Conservation (phyloP, 2,888 invertebrate species). For the Hirtodrosophila histrioides region DNA sequence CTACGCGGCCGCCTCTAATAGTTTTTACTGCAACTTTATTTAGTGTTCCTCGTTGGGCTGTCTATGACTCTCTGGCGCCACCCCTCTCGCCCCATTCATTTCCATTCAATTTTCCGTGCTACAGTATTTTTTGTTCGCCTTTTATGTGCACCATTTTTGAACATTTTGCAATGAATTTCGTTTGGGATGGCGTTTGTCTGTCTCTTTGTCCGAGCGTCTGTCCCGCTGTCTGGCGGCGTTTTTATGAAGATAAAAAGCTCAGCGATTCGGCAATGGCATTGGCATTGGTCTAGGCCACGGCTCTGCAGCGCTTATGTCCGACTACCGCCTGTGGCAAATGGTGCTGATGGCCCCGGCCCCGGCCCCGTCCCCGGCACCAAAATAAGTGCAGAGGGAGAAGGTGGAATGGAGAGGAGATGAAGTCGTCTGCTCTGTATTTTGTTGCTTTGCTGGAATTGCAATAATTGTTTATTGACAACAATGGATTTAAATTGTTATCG, state of each 20-base stretch:
- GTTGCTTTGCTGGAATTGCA: conserved; percentile 59
- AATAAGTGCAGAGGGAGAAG: neutral
- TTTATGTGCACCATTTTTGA: conserved; percentile 54
- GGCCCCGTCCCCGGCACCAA: neutral
- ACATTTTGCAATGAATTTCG: conserved; percentile 74
- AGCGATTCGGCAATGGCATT: conserved; percentile 54
- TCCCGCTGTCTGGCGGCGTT: conserved; percentile 55
- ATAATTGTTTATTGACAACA: conserved; percentile 77
- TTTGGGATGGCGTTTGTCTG: conserved; percentile 19
- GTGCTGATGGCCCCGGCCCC: conserved; percentile 34
- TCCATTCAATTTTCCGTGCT: conserved; percentile 58
- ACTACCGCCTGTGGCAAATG: conserved; percentile 67
- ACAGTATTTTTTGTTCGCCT: conserved; percentile 12
- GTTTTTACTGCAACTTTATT: conserved; percentile 71
- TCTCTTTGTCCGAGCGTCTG: conserved; percentile 23
- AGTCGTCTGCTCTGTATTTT: conserved; percentile 14
- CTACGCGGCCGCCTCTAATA: conserved; percentile 55
- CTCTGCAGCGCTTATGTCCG: conserved; percentile 46
- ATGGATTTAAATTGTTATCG: conserved; percentile 78
- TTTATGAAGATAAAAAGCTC: conserved; percentile 77
- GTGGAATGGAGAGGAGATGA: neutral
- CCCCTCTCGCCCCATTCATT: conserved; percentile 24
- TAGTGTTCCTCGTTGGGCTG: conserved; percentile 48
- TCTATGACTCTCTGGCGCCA: conserved; percentile 33
- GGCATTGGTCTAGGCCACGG: conserved; percentile 43